These are phyloP conservation scores for Alfaro cultratus DNA, from an alignment of 2,797 vertebrate genomes.

Conservation along the genomic window DNA sequence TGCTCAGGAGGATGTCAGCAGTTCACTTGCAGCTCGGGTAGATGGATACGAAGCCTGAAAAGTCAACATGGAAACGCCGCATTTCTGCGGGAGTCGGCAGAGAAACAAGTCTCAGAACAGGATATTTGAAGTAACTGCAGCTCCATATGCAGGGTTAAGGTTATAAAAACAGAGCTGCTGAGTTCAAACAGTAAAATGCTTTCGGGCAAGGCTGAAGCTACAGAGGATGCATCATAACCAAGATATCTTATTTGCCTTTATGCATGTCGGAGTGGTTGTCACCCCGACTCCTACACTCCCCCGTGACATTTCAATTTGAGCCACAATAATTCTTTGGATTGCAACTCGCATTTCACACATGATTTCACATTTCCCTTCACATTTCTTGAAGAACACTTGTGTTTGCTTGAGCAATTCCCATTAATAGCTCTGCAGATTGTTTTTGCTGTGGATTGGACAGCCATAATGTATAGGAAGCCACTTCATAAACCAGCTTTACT, in stretches of 20 bases:
- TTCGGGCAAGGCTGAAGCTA: slow-evolving; percentile 35
- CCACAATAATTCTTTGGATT: slow-evolving; percentile 59
- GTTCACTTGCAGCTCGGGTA: slow-evolving; percentile 38
- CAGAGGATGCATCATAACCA: slow-evolving; percentile 49
- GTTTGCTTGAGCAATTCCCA: slow-evolving; percentile 56
- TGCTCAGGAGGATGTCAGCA: slow-evolving; percentile 50
- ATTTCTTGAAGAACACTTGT: slow-evolving; percentile 57
- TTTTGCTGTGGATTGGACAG: slow-evolving; percentile 45
- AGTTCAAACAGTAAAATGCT: slow-evolving; percentile 20
- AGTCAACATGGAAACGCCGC: slow-evolving; percentile 16
- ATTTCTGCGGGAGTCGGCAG: slow-evolving; percentile 29
- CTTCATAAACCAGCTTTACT: slow-evolving; percentile 49
- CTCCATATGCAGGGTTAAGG: slow-evolving; percentile 19
- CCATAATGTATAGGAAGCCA: slow-evolving; percentile 42
- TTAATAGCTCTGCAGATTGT: slow-evolving; percentile 61
- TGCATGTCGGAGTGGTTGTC: slow-evolving; percentile 28
- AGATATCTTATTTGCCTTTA: slow-evolving; percentile 57
- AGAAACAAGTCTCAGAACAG: slow-evolving; percentile 40
- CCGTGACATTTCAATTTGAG: slow-evolving; percentile 53
- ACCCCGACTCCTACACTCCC: background rate
- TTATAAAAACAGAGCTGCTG: slow-evolving; percentile 39
- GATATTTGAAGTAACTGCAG: slow-evolving; percentile 4
- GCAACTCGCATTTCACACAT: slow-evolving; percentile 67
- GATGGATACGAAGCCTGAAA: slow-evolving; percentile 36
- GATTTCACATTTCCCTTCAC: slow-evolving; percentile 65